Conservation (phyloP, 2,797 vertebrate species). For the Ammospiza maritima region DNA sequence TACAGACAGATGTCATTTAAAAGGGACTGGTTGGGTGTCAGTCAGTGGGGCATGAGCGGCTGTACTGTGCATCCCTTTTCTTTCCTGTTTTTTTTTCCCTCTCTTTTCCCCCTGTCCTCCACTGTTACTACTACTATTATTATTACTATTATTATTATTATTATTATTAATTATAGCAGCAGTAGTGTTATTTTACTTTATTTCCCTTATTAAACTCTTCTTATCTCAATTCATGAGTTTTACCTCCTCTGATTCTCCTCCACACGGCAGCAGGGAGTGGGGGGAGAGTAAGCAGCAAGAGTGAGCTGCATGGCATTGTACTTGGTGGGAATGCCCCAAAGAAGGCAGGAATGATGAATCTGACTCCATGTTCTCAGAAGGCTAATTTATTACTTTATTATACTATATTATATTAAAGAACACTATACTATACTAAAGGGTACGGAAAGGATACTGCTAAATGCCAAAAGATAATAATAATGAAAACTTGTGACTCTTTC, state of each 20-base stretch:
- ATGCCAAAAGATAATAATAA: no score
- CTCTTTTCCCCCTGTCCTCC: background rate
- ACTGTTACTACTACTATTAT: background rate
- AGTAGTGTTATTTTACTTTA: background rate
- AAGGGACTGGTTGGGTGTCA: background rate
- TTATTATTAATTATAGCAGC: accelerated
- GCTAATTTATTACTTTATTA: no score
- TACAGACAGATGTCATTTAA: background rate
- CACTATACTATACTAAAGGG: no score
- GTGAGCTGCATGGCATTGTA: background rate
- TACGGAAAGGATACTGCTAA: no score
- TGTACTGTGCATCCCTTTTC: background rate
- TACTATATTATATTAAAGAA: no score
- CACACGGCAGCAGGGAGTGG: no score
- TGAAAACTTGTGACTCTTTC: no score
- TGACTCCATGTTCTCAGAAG: no score
- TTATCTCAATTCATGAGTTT: background rate
- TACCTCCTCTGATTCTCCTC: background rate
- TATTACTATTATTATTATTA: background rate
- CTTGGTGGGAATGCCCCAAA: no score
- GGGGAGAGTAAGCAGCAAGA: background rate
- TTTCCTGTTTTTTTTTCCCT: background rate
- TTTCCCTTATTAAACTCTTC: background rate
- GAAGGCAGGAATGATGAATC: no score
- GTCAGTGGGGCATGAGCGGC: background rate